A percentile compares a stretch with the other conserved stretches of the same genome.
Evolutionary conservation across 1,140 invertebrate genomes (phyloP).

Genomic region (Carposina sasakii): DNA sequence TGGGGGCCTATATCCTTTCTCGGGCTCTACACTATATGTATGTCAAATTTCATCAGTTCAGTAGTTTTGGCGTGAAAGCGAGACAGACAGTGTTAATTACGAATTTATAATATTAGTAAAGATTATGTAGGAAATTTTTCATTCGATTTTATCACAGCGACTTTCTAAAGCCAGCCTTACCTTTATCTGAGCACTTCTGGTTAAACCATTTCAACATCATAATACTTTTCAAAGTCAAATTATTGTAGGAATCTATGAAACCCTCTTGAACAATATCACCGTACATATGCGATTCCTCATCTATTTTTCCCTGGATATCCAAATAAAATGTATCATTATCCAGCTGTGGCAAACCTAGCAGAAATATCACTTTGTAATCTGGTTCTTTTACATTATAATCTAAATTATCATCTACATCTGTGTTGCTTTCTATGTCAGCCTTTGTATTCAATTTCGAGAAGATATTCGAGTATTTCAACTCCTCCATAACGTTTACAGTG

Average conservation of each 20-base stretch:
- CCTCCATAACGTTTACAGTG: too few species aligned
- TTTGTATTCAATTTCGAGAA: constrained; percentile 25
- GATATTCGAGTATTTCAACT: too few species aligned
- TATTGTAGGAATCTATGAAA: constrained; percentile 93
- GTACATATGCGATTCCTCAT: constrained; percentile 75
- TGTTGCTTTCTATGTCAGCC: constrained; percentile 19
- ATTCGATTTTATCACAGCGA: too few species aligned
- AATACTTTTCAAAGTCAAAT: constrained; percentile 92
- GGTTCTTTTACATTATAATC: constrained; percentile 24
- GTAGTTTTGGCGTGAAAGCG: too few species aligned
- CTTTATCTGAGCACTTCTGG: constrained; percentile 74
- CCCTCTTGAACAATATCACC: constrained; percentile 93
- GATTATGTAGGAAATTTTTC: too few species aligned
- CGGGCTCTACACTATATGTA: too few species aligned
- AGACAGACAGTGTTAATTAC: too few species aligned
- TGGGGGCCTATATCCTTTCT: too few species aligned
- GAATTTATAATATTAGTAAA: too few species aligned
- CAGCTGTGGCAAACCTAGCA: constrained; percentile 45
- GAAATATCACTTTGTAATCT: constrained; percentile 54
- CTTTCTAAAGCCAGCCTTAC: too few species aligned
- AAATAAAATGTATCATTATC: constrained; percentile 47
- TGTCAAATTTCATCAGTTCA: too few species aligned
- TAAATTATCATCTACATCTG: constrained; percentile 13
- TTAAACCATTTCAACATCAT: constrained; percentile 89
- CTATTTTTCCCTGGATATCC: constrained; percentile 72